Evolutionary conservation across 2,888 invertebrate genomes (phyloP).

Genomic region (Heteromyza rotundicornis): DNA sequence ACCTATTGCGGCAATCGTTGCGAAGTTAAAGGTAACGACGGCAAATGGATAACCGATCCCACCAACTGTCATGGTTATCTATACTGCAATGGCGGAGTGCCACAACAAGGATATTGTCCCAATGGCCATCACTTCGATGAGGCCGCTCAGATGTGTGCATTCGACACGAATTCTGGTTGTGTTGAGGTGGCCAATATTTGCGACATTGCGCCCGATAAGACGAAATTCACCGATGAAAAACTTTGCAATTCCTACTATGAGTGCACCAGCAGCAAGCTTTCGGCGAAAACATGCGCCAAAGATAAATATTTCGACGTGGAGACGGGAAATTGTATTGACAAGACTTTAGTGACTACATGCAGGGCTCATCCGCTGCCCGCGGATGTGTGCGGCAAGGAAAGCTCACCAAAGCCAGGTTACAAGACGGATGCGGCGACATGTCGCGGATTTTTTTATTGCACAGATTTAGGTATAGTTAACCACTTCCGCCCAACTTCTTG

Average conservation of each 20-base stretch:
- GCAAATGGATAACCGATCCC: conserved; percentile 43
- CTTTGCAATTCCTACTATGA: conserved; percentile 48
- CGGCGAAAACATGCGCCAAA: conserved; percentile 23
- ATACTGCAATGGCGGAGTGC: conserved; percentile 40
- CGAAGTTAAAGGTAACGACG: conserved; percentile 22
- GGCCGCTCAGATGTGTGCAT: conserved; percentile 40
- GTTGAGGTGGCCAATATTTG: conserved; percentile 48
- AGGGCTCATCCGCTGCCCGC: conserved; percentile 40
- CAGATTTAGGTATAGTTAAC: conserved; percentile 24
- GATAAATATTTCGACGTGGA: conserved; percentile 45
- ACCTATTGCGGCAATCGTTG: conserved; percentile 47
- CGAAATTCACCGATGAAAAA: conserved; percentile 39
- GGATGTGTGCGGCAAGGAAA: conserved; percentile 32
- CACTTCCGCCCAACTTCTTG: too few species aligned
- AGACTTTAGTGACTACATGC: conserved; percentile 34
- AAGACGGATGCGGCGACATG: conserved; percentile 45
- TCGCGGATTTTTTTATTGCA: conserved; percentile 51
- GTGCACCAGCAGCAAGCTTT: conserved; percentile 37
- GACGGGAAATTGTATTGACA: conserved; percentile 35
- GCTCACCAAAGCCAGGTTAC: conserved; percentile 20
- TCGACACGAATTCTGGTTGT: conserved; percentile 39
- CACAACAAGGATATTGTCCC: conserved; percentile 35
- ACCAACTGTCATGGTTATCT: conserved; percentile 45
- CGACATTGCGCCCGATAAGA: conserved; percentile 40
- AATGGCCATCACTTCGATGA: conserved; percentile 42